phyloP scores from a whole-genome alignment of 2,888 invertebrate species.

The Heliconius cydno region DNA sequence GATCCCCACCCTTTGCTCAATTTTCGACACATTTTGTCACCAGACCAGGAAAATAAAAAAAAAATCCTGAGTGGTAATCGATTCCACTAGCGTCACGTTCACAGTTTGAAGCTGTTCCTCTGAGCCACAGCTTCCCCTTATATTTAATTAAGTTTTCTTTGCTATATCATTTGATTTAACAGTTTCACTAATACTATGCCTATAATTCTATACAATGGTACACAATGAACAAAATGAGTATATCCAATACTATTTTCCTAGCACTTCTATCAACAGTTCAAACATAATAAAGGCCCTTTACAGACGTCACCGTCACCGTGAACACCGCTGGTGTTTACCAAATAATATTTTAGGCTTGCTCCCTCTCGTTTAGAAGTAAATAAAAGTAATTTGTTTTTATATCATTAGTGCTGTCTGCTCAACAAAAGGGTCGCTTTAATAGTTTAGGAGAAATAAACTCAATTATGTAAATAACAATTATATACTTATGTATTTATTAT shows the following conservation, averaged over 20 bases:
- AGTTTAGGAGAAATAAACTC: neutral
- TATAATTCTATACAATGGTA: neutral
- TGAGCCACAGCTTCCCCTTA: too few relatives aligned
- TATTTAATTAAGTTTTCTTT: neutral
- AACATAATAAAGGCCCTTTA: constrained; percentile 19
- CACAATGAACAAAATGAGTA: neutral
- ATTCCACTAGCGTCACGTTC: too few relatives aligned
- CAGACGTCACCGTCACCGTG: constrained; percentile 3
- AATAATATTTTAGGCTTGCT: constrained; percentile 14
- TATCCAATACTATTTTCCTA: constrained; percentile 17
- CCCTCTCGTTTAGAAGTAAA: constrained; percentile 9
- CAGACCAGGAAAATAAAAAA: too few relatives aligned
- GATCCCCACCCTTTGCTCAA: too few relatives aligned
- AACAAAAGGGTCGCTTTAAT: neutral
- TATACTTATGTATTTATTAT: too few relatives aligned
- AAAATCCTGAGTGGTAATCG: too few relatives aligned
- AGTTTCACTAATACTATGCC: neutral
- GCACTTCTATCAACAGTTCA: constrained; percentile 22
- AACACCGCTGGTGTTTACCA: constrained; percentile 10
- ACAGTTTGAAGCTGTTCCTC: too few relatives aligned
- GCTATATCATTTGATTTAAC: neutral
- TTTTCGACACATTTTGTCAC: too few relatives aligned
- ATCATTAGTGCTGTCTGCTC: constrained; percentile 9
- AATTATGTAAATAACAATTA: too few relatives aligned
- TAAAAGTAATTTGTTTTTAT: constrained; percentile 15